phyloP scores from a whole-genome alignment of 2,888 invertebrate genomes.

The Drosophila atroscutellata region DNA sequence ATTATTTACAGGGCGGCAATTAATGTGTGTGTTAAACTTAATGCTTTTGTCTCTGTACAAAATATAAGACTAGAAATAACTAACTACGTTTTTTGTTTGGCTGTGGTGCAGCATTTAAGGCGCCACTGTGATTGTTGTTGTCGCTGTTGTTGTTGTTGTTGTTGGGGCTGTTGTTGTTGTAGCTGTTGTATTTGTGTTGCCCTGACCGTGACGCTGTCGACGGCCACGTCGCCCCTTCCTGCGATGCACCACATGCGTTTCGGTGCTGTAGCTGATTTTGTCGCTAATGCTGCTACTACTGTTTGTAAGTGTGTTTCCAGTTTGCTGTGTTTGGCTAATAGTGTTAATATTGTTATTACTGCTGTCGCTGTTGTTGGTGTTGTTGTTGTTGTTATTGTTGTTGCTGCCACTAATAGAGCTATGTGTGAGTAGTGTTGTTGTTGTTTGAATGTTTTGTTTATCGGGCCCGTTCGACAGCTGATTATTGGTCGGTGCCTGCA shows the following conservation, averaged over 20 bases:
- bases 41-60: conserved; percentile 42
- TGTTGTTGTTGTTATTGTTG: conserved; percentile 28
- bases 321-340: conserved; percentile 29
- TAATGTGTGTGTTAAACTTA: conserved; percentile 17
- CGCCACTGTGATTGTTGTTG: conserved; percentile 25
- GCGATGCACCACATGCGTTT: conserved; percentile 80
- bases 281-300: conserved; percentile 70
- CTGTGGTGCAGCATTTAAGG: conserved; percentile 28
- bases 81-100: conserved; percentile 45
- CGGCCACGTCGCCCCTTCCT: conserved; percentile 73
- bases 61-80: conserved; percentile 76
- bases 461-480: conserved; percentile 9
- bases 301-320: conserved; percentile 41
- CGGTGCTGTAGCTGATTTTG: conserved; percentile 81
- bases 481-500: conserved; percentile 77
- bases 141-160: conserved; percentile 5
- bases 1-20: conserved; percentile 70
- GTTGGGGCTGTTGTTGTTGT: not conserved
- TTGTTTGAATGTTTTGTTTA: conserved; percentile 11
- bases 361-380: conserved; percentile 27
- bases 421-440: conserved; percentile 14
- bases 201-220: conserved; percentile 41
- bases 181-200: conserved; percentile 30
- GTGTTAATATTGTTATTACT: conserved; percentile 29
- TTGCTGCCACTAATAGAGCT: conserved; percentile 31